Percentiles rank a stretch among this genome's conserved stretches.
These are phyloP conservation scores for Anguilla pacifica DNA, from an alignment of 2,797 vertebrate genomes.

Conservation along the genomic window DNA sequence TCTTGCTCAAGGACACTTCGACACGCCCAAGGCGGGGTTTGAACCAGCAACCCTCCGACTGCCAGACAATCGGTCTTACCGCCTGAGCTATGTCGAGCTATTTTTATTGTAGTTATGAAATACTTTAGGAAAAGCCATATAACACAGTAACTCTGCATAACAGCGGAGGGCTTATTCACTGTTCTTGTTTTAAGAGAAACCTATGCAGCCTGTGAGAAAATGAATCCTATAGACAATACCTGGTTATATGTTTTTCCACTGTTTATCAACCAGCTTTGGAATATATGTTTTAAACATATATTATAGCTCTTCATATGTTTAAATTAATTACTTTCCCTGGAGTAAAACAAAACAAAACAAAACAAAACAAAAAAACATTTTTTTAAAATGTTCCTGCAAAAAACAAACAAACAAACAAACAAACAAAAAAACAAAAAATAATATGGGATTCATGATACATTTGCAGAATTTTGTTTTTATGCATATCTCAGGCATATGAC, in stretches of 20 bases:
- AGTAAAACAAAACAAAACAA: background rate
- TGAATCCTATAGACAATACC: background rate
- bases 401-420: no score
- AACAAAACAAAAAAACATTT: no score
- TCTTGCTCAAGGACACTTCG: no score
- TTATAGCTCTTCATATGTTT: background rate
- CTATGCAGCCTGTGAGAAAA: background rate
- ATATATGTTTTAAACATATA: background rate
- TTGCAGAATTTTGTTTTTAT: no score
- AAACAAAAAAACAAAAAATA: no score
- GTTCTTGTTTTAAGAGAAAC: background rate
- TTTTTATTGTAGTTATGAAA: background rate
- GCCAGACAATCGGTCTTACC: no score
- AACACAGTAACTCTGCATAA: background rate
- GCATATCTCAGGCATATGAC: no score
- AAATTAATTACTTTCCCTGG: background rate
- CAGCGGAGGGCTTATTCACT: background rate
- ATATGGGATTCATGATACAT: no score
- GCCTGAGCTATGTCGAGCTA: no score
- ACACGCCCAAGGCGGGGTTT: no score
- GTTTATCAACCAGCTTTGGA: background rate
- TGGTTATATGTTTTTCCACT: background rate
- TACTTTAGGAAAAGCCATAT: background rate
- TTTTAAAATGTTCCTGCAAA: no score
- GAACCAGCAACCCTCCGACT: no score